Evolutionary conservation across 2,888 invertebrate species (phyloP), one percentile per base, ranked within the genome.

Genomic region (Balanococcus diminutus): DNA sequence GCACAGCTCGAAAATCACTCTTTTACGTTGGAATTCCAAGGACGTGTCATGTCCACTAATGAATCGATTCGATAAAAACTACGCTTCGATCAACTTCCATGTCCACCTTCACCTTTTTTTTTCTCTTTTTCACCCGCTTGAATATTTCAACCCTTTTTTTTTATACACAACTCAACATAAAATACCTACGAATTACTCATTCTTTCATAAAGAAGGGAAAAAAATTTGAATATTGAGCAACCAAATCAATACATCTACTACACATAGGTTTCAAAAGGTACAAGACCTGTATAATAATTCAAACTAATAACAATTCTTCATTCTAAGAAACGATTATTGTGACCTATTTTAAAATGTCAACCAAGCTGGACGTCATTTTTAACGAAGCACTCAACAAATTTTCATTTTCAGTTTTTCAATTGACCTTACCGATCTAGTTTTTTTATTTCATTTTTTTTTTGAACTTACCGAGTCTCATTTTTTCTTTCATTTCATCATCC

Each of bases 391-490:
- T 28, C 11, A 67, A 67, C 42, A 51, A 46, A 31, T 32, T 79
- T 46, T 82, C 51, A 39, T 82, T 51, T 51, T 82, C 51, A 51
- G n/a, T n/a, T 82, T n/a, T 51, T 56, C 56, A 56, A 19, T 9
- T 11, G 28, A 46, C 9, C 11, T 39, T 46, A 61, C 1, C 67
- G 14, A 5, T 81, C 39, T 19, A 9, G 46, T n/a, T 16, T 42
- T 42, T 42, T 14, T 42, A 14, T 16, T 42, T 1, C 16, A 42
- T 2, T 14, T 3, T 22, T 81, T 14, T 67, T 79, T 56, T 46
- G 36, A 86, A 88, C 90, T 91, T 90, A 95, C 95, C 96, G 88
- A 97, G 90, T 91, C 96, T 93, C 96, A 98, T 96, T 89, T 93
- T 93, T 89, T 97, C 95, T 86, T 95, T 90, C 91, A 92, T 94